A percentile compares a stretch with the other conserved stretches of the same genome.
Conservation (phyloP, 2,113 vertebrate genomes). For the Anoplopoma fimbria region DNA sequence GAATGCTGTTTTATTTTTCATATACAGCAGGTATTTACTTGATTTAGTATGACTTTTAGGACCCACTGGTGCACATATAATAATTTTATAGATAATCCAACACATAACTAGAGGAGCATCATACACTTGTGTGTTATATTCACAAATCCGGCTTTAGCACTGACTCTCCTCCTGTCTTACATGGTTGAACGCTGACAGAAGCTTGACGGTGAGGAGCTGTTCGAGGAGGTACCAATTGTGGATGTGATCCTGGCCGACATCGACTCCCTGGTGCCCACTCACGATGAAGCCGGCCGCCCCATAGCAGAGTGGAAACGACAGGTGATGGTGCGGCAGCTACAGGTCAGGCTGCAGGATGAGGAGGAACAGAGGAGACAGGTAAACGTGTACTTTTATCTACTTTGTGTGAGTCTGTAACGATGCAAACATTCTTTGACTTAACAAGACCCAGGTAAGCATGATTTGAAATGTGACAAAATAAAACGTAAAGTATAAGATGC, state of each 20-base stretch:
- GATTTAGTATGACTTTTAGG: background rate
- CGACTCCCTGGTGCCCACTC: constrained; percentile 91
- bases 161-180: constrained; percentile 1
- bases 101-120: background rate
- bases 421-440: no score
- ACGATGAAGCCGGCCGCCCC: constrained; percentile 87
- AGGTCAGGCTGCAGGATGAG: constrained; percentile 84
- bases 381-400: constrained; percentile 5
- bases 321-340: constrained; percentile 93
- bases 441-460: no score
- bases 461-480: background rate
- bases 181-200: constrained; percentile 60
- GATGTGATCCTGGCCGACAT: constrained; percentile 82
- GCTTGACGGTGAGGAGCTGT: constrained; percentile 53
- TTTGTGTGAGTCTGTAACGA: background rate
- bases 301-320: constrained; percentile 98
- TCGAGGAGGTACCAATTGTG: constrained; percentile 48
- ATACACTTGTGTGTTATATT: background rate
- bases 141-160: background rate
- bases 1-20: background rate
- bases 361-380: constrained; percentile 82
- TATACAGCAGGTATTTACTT: background rate
- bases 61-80: background rate
- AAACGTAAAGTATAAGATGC: background rate
- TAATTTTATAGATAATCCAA: background rate